Conservation (phyloP, 2,113 vertebrate genomes). For the Rallus limicola region DNA sequence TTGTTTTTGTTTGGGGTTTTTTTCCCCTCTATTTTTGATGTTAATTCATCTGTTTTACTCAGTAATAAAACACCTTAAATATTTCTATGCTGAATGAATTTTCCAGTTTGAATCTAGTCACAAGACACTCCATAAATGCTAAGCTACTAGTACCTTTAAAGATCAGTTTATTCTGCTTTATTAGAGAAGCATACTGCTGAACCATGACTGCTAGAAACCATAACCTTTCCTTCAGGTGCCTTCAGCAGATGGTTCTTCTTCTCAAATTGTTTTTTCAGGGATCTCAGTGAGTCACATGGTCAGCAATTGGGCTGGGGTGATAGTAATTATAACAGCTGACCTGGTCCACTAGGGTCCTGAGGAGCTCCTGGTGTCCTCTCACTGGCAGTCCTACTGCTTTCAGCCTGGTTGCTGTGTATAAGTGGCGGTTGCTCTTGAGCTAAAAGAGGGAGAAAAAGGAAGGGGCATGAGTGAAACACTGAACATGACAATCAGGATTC, state of each 20-base stretch:
- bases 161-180: neutral
- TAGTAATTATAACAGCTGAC: conserved; percentile 32
- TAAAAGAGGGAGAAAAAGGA: neutral
- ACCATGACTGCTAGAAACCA: neutral
- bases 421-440: conserved; percentile 39
- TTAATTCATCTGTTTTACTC: neutral
- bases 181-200: neutral
- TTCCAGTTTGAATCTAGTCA: neutral
- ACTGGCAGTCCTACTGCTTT: conserved; percentile 61
- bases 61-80: neutral
- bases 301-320: neutral
- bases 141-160: neutral
- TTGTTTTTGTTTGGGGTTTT: neutral
- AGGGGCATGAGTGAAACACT: neutral
- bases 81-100: neutral
- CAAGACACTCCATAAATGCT: neutral
- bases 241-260: neutral
- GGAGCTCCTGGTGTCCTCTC: neutral
- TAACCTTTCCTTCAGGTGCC: neutral
- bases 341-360: conserved; percentile 59
- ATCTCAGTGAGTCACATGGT: neutral
- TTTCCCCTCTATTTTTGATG: no score
- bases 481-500: neutral
- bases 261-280: neutral
- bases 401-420: conserved; percentile 70